phyloP scores from a whole-genome alignment of 2,797 vertebrate species.

The Parotocinclus haroldoi region DNA sequence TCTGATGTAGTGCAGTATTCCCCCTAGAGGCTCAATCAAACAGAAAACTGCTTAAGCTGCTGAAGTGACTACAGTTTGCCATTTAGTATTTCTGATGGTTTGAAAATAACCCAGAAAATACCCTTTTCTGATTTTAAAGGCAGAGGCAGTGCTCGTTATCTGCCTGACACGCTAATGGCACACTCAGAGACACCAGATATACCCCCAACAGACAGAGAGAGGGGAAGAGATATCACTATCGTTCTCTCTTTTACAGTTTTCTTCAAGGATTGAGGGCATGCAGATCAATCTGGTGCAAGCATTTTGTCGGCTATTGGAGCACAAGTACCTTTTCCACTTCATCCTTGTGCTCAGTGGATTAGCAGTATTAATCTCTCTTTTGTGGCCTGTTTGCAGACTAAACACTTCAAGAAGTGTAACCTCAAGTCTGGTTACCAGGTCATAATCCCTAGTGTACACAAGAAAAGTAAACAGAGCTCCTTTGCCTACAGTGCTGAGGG shows the following conservation, averaged over 20 bases:
- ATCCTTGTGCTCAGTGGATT: conserved; percentile 42
- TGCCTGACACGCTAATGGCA: conserved; percentile 68
- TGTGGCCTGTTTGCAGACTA: conserved; percentile 53
- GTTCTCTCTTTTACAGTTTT: conserved; percentile 10
- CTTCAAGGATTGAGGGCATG: conserved; percentile 17
- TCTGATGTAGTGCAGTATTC: conserved; percentile 67
- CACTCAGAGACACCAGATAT: conserved; percentile 63
- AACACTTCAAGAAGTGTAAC: conserved; percentile 40
- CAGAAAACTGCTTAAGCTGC: conserved; percentile 75
- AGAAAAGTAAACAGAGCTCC: conserved; percentile 45
- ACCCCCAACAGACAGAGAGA: conserved; percentile 51
- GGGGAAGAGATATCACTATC: conserved; percentile 16
- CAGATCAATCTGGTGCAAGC: conserved; percentile 5
- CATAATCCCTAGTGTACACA: conserved; percentile 45
- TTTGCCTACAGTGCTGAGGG: not conserved
- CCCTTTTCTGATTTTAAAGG: conserved; percentile 53
- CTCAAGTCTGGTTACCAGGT: conserved; percentile 41
- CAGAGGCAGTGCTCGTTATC: conserved; percentile 59
- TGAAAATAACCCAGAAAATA: conserved; percentile 73
- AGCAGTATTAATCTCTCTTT: conserved; percentile 49
- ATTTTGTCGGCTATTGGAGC: conserved; percentile 12
- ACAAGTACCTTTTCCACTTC: conserved; percentile 23
- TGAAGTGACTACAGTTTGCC: conserved; percentile 72
- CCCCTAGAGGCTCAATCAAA: conserved; percentile 67
- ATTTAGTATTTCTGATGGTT: conserved; percentile 73